Base-by-base conservation (phyloP, 2,888 invertebrate species). In the Xestia rhomboidea region DNA sequence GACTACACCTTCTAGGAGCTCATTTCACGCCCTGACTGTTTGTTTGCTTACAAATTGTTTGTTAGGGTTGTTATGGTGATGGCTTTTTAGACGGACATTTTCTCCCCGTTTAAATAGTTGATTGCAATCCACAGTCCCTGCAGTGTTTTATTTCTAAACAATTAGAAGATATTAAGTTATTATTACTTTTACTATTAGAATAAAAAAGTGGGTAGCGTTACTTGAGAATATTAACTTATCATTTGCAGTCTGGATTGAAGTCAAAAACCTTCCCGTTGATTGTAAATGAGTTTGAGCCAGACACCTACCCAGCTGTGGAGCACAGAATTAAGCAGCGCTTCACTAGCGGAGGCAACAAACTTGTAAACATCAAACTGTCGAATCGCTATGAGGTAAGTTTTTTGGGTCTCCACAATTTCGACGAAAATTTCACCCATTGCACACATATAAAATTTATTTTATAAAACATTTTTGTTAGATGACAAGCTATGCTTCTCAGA, bases 341-440 rank as follows among this genome's bases (percentile, higher is more conserved):
- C 89, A 97, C 97, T 15, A 97, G 97, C 82, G 96, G 97, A 69
- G 97, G 96, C 78, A 97, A 97, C 85, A 97, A 97, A 73, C 95
- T 98, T 46, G 97, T 98, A 62, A 97, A 98, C 88, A 95, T 98
- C 80, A 97, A 97, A 83, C 95, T 98, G 27, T 97, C 97, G 0
- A 97, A 98, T 79, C 94, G 97, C 62, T 97, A 97, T 88, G 97
- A 97, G 92, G 98, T 98, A 97, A 96, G 57, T 38, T 74, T 60
- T 38, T 30, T 38, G 38, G 11, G 24, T 24, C 18, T 15, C 13
- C 34, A 24, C 62, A 60, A 54, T 60, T 60, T 60, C 8, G 8
- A 18, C 27, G 10, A 21, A 18, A 60, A 60, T 10, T 30, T 60
- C 30, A 30, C 18, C 18, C 34, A 60, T 10, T 60, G 30, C 30